phyloP scores from a whole-genome alignment of 2,113 vertebrate genomes.

The Chaetodon trifascialis region DNA sequence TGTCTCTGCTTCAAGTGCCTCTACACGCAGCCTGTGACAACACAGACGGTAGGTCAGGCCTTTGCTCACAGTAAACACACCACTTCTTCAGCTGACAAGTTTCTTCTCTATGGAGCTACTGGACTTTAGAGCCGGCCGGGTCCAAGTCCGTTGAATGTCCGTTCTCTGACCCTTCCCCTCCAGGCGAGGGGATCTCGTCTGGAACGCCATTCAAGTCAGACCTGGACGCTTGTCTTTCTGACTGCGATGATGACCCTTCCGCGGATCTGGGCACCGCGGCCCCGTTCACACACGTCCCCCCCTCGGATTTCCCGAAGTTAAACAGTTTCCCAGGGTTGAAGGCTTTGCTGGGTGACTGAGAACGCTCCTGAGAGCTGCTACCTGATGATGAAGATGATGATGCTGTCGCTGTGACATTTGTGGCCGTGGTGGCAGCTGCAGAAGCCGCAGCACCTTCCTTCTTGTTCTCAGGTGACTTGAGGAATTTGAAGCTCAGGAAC shows the following conservation, averaged over 20 bases:
- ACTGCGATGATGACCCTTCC: slow-evolving; percentile 67
- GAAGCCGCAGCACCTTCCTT: slow-evolving; percentile 81
- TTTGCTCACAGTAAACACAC: slow-evolving; percentile 63
- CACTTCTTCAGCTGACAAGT: slow-evolving; percentile 38
- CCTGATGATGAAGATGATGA: slow-evolving; percentile 74
- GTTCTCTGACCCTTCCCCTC: slow-evolving; percentile 79
- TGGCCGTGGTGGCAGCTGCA: slow-evolving; percentile 1
- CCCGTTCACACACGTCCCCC: slow-evolving; percentile 88
- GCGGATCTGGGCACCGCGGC: slow-evolving; percentile 71
- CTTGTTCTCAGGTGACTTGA: slow-evolving; percentile 93
- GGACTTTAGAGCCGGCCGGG: slow-evolving; percentile 76
- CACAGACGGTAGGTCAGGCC: slow-evolving; percentile 53
- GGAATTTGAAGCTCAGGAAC: slow-evolving; percentile 97
- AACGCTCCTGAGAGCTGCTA: slow-evolving; percentile 86
- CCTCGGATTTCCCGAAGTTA: slow-evolving; percentile 91
- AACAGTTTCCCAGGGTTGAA: slow-evolving; percentile 96
- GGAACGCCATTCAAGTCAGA: slow-evolving; percentile 87
- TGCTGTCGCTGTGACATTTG: slow-evolving; percentile 13
- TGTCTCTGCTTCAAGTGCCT: slow-evolving; percentile 55
- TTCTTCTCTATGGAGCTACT: slow-evolving; percentile 49
- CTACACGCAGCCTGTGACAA: slow-evolving; percentile 44
- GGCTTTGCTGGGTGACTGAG: slow-evolving; percentile 94
- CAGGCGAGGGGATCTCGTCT: slow-evolving; percentile 84
- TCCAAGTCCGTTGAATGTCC: slow-evolving; percentile 80
- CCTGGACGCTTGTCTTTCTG: slow-evolving; percentile 81